Evolutionary conservation across 2,888 invertebrate genomes (phyloP), one percentile per base, ranked within the genome.

Genomic region (Cataglyphis cursor): DNA sequence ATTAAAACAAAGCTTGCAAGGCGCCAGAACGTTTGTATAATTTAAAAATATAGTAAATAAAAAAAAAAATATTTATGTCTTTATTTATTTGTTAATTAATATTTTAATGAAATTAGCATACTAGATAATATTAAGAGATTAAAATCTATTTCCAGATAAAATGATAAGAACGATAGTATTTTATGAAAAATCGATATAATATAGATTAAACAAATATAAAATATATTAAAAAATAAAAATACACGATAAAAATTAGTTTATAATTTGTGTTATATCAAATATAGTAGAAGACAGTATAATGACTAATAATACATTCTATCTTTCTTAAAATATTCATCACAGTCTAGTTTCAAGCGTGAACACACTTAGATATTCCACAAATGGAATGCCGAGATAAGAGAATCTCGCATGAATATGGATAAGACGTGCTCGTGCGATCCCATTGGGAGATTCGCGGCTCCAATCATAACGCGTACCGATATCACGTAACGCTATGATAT

Each of bases 401-500:
- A 61, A 59, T 70, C 65, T 35, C 59, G 64, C 84, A 85, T 78
- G 85, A 87, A 85, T 87, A 87, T 85, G 84, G 82, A 81, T 54
- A 48, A 76, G 74, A 65, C 66, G 59, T 75, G 51, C 18, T 76
- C 38, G 44, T 54, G 89, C 81, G 62, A 85, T 74, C 87, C 85
- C 83, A 94, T 94, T 94, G 94, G 94, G 88, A 82, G 90, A 87
- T 78, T 84, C 78, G 35, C 12, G 64, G 89, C 90, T 89, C 95
- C 95, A 95, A 95, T 95, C 93, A 93, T 92, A 91, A 91, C 86
- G 89, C 91, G 82, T 78, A 81, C 72, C 89, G 93, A 93, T 93
- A 94, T 94, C 90, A 91, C 66, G 66, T 90, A 90, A 87, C 91
- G 90, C 92, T 94, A 93, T 94, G 93, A 94, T 94, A 94, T 94